Base-by-base conservation (phyloP, 64 coral and sea anemone species). In the Orbicella faveolata region DNA sequence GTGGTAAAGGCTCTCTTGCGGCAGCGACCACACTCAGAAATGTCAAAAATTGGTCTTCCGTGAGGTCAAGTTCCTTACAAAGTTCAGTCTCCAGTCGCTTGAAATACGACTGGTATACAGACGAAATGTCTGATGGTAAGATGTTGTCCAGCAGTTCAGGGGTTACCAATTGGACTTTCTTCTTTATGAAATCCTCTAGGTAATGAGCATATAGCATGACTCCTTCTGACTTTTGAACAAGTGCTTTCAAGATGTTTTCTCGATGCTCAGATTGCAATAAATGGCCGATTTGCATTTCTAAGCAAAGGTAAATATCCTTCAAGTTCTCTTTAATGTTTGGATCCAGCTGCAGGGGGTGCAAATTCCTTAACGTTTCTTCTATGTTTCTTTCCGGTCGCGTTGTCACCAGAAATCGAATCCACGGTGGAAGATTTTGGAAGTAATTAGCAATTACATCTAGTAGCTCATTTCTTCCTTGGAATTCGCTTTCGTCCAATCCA, bases 351-450 rank as follows among this genome's bases (percentile, higher is more conserved):
- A 69, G 26, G 18, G 83, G 83, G 13, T 23, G 59, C 64, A 86
- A 73, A 9, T 39, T 9, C 34, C n/a, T 57, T 4, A 86, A 37
- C 16, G 2, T 63, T 6, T 68, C 36, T 21, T 20, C 64, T 18
- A 69, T 67, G 33, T 69, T 86, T 69, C n/a, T 39, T 64, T 86
- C 83, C 17, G 89, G 89, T 74, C 89, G 82, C 19, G 79, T 91
- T 52, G 89, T 84, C 52, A 91, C 21, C 54, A 83, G 18, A 81
- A 82, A 91, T 23, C 73, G 65, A 7, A 91, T 52, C 48, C 73
- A 91, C 13, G 39, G 37, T 13, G 89, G 89, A 36, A 84, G 41
- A 18, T 44, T 52, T 20, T 44, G 25, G 19, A 91, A 53, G 54
- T 91, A 66, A 34, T 59, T 61, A 18, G 20, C 14, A 52, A 91